Conservation (phyloP, 2,113 vertebrate species). For the Nettapus auritus region DNA sequence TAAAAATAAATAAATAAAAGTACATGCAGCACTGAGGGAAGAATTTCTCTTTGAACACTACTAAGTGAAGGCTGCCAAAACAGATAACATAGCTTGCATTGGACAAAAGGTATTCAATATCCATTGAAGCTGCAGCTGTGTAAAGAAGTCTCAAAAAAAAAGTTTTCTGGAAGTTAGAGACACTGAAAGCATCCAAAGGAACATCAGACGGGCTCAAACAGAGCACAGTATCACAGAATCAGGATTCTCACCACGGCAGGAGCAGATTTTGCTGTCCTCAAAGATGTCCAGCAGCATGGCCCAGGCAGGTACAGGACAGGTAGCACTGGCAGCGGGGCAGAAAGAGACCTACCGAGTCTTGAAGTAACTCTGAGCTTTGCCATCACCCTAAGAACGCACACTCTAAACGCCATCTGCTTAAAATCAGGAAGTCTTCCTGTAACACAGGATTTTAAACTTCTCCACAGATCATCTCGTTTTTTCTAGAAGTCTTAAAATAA, state of each 20-base stretch:
- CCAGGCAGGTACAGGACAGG: neutral
- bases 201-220: conserved; percentile 1
- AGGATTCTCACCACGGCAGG: neutral
- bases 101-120: conserved; percentile 25
- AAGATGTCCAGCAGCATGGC: neutral
- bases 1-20: conserved; percentile 27
- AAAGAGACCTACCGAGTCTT: neutral
- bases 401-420: neutral
- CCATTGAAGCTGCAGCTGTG: neutral
- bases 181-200: conserved; percentile 10
- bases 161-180: conserved; percentile 11
- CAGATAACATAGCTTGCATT: conserved; percentile 47
- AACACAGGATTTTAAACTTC: neutral
- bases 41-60: conserved; percentile 34
- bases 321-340: neutral
- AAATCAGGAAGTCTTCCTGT: neutral
- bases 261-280: neutral
- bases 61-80: conserved; percentile 41
- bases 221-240: rapidly evolving
- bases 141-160: conserved; percentile 18
- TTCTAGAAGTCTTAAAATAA: neutral
- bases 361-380: neutral
- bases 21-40: conserved; percentile 1
- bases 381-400: neutral
- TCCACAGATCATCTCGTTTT: neutral